These are phyloP conservation scores for Drosophila tropicalis DNA, from an alignment of 1,140 invertebrate genomes.

Conservation along the genomic window DNA sequence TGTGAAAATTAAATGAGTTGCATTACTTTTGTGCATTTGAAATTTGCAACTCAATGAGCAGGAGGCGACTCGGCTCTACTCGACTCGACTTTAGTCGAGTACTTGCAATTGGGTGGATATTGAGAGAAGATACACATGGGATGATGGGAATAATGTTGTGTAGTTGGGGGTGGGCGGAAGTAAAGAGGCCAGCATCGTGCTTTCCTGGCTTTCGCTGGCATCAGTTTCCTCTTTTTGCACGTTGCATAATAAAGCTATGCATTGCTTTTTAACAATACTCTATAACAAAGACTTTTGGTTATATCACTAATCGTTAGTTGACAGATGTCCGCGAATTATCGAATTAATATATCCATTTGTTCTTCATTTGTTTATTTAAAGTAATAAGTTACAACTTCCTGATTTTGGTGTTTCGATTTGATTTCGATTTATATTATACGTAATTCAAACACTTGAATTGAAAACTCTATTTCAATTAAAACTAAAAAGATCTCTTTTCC, in stretches of 20 bases:
- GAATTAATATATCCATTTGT: no score
- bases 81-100: constrained; percentile 21
- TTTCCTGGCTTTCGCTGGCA: constrained; percentile 42
- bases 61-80: constrained; percentile 27
- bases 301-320: no score
- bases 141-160: background rate
- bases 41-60: constrained; percentile 79
- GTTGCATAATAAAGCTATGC: constrained; percentile 59
- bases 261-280: constrained; percentile 6
- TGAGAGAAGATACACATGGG: constrained; percentile 15
- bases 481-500: no score
- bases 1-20: constrained; percentile 79
- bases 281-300: background rate
- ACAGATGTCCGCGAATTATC: background rate
- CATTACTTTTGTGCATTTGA: constrained; percentile 79
- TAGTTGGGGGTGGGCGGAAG: constrained; percentile 6
- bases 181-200: constrained; percentile 39
- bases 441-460: no score
- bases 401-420: no score
- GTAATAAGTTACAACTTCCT: no score
- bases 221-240: constrained; percentile 56
- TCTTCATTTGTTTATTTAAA: no score
- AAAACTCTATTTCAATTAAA: no score
- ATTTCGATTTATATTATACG: no score
- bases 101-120: constrained; percentile 17